phyloP scores from a whole-genome alignment of 2,888 invertebrate species.

The Neocrepidodera transversa region DNA sequence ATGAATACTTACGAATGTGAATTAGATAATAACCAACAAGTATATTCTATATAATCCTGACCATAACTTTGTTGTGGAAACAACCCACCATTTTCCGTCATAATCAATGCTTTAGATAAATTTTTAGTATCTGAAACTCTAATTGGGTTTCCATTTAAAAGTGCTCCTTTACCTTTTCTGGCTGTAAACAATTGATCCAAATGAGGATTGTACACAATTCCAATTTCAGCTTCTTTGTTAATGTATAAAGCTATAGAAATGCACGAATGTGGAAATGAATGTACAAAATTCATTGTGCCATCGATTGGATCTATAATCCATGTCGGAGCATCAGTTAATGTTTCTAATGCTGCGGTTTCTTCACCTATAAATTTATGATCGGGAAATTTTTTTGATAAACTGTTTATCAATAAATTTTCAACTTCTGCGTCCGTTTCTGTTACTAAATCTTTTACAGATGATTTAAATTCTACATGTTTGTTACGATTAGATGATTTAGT shows the following conservation, averaged over 20 bases:
- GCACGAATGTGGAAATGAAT: slow-evolving; percentile 12
- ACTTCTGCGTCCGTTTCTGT: slow-evolving; percentile 94
- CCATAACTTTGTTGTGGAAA: slow-evolving; percentile 64
- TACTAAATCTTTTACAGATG: slow-evolving; percentile 87
- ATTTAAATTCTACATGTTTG: slow-evolving; percentile 75
- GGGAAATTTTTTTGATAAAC: slow-evolving; percentile 73
- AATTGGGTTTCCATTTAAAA: slow-evolving; percentile 79
- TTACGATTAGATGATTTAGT: slow-evolving; percentile 64
- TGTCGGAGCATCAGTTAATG: slow-evolving; percentile 8
- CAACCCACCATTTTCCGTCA: slow-evolving; percentile 69
- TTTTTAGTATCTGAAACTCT: slow-evolving; percentile 74
- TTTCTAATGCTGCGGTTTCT: slow-evolving; percentile 71
- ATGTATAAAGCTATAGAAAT: slow-evolving; percentile 10
- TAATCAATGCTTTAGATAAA: slow-evolving; percentile 73
- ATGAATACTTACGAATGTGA: background rate
- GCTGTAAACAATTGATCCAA: slow-evolving; percentile 89
- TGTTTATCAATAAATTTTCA: slow-evolving; percentile 81
- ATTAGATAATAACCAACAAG: slow-evolving; percentile 19
- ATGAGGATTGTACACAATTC: slow-evolving; percentile 91
- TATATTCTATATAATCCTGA: slow-evolving; percentile 45
- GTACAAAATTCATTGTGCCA: slow-evolving; percentile 14
- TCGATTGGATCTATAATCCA: slow-evolving; percentile 16
- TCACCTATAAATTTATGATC: slow-evolving; percentile 91
- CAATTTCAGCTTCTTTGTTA: slow-evolving; percentile 66
- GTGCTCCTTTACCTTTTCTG: slow-evolving; percentile 85